These are phyloP conservation scores for Etia nguti DNA, from an alignment of 2,113 vertebrate species.

Conservation along the genomic window DNA sequence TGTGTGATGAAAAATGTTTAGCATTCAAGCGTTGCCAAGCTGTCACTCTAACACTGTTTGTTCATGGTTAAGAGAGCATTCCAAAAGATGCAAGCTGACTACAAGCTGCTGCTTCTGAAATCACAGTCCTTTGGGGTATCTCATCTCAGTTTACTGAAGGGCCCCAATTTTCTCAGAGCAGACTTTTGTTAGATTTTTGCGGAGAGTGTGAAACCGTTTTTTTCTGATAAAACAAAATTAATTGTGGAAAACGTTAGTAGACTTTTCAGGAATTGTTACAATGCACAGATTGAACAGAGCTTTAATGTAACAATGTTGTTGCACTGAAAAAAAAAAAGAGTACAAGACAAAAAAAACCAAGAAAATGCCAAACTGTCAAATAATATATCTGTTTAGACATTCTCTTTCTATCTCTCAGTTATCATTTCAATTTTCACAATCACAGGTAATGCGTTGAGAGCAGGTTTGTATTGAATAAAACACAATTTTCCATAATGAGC, in stretches of 20 bases:
- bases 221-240: not conserved
- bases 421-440: not conserved
- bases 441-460: not conserved
- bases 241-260: not conserved
- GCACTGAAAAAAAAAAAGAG: not conserved
- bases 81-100: constrained; percentile 51
- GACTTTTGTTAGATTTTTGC: not conserved
- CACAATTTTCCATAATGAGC: not conserved
- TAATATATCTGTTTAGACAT: not conserved
- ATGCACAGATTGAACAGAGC: not conserved
- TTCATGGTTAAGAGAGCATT: constrained; percentile 14
- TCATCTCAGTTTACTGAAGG: constrained; percentile 4
- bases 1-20: not conserved
- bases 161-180: not conserved
- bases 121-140: not conserved
- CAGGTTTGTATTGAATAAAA: not conserved
- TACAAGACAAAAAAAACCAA: not conserved
- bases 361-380: not conserved
- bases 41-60: constrained; percentile 13
- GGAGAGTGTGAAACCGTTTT: not conserved
- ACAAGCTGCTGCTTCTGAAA: constrained; percentile 34
- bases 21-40: constrained; percentile 8
- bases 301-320: not conserved
- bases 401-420: not conserved
- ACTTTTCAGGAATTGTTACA: not conserved